Evolutionary conservation across 2,113 vertebrate species (phyloP).

Genomic region (Antechinus stuartii): DNA sequence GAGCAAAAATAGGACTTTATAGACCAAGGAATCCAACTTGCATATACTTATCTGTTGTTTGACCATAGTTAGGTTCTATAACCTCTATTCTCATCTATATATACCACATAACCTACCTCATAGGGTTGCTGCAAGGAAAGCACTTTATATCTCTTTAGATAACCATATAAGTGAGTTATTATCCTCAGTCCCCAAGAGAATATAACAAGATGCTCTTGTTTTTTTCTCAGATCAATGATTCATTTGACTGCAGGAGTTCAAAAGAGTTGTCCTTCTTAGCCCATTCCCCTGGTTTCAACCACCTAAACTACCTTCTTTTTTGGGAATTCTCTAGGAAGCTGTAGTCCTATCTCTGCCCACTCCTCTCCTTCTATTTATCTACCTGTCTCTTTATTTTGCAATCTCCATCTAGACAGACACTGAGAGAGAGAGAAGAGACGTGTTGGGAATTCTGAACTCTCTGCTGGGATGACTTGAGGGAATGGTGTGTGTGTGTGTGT

Average conservation of each 20-base stretch:
- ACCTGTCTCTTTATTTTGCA: conserved; percentile 54
- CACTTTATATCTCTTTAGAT: neutral
- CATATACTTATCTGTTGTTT: neutral
- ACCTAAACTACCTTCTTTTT: neutral
- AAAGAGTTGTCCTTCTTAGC: neutral
- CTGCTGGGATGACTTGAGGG: neutral
- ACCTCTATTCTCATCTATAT: neutral
- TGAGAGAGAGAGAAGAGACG: conserved; percentile 42
- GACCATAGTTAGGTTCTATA: neutral
- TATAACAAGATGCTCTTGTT: neutral
- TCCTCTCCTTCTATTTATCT: conserved; percentile 66
- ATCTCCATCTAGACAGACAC: conserved; percentile 40
- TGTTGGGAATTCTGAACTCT: neutral
- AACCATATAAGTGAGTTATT: neutral
- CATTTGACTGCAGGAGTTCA: neutral
- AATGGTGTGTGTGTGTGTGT: neutral
- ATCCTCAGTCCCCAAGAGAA: neutral
- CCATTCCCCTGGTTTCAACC: neutral
- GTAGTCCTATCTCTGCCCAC: neutral
- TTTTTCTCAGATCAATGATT: neutral
- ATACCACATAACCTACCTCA: neutral
- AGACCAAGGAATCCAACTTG: neutral
- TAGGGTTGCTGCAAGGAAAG: neutral
- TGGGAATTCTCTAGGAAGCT: neutral
- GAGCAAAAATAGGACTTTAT: neutral